Conservation (phyloP, 2,797 vertebrate genomes). For the Zalophus californianus region DNA sequence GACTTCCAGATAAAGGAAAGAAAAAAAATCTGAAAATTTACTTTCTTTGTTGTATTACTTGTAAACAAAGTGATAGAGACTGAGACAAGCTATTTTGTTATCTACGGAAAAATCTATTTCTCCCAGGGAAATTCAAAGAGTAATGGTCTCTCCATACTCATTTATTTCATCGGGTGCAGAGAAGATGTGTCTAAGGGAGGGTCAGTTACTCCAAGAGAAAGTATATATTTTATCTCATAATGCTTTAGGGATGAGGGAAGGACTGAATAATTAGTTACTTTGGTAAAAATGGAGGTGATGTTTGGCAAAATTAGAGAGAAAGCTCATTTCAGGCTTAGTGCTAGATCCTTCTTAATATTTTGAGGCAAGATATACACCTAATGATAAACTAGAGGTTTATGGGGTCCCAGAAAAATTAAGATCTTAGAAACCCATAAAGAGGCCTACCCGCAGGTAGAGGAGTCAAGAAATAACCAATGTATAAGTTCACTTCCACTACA, state of each 20-base stretch:
- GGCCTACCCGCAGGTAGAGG: neutral
- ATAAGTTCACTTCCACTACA: neutral
- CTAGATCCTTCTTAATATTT: neutral
- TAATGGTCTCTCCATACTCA: neutral
- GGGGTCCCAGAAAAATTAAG: neutral
- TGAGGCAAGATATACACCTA: neutral
- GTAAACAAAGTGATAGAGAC: neutral
- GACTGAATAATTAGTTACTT: neutral
- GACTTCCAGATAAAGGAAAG: neutral
- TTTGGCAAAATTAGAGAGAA: neutral
- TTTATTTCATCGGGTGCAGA: neutral
- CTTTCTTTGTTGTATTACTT: neutral
- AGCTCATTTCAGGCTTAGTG: neutral
- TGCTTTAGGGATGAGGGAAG: neutral
- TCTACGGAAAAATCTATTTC: neutral
- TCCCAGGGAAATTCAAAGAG: neutral
- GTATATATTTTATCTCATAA: neutral
- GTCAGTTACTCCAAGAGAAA: neutral
- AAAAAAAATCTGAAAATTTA: neutral
- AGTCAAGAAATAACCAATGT: neutral
- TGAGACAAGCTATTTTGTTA: neutral
- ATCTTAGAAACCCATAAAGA: neutral
- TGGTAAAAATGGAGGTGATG: neutral
- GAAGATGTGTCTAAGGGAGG: neutral
- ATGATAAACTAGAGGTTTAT: neutral